Evolutionary conservation across 2,888 invertebrate species (phyloP).

Genomic region (Didymodactylos carnosus): DNA sequence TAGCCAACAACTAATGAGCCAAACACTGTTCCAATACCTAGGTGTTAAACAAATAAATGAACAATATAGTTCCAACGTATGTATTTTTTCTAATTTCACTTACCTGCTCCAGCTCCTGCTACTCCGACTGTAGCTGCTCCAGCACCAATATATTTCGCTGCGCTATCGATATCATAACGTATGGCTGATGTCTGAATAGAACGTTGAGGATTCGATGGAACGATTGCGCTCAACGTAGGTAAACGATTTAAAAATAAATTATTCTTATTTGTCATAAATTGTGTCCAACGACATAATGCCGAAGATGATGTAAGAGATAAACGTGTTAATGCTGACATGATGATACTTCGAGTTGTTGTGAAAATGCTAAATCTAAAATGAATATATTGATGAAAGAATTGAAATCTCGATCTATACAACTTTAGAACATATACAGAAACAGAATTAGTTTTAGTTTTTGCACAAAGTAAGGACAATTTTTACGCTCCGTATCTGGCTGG

Average conservation of each 20-base stretch:
- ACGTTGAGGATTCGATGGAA: not conserved
- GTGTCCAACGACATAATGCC: not conserved
- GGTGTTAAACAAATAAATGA: not conserved
- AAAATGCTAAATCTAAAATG: too few species aligned
- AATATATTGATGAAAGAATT: too few species aligned
- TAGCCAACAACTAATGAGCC: conserved; percentile 88
- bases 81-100: not conserved
- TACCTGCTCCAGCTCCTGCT: conserved; percentile 51
- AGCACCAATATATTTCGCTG: conserved; percentile 99
- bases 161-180: conserved; percentile 91
- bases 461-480: too few species aligned
- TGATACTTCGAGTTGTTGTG: too few species aligned
- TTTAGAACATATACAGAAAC: too few species aligned
- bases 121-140: conserved; percentile 99
- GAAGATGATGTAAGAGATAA: not conserved
- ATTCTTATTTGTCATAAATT: too few species aligned
- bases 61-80: not conserved
- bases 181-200: conserved; percentile 24
- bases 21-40: conserved; percentile 84
- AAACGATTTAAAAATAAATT: not conserved
- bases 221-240: not conserved
- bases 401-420: too few species aligned
- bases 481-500: too few species aligned
- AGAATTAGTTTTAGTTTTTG: too few species aligned
- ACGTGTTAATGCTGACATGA: not conserved